phyloP scores from a whole-genome alignment of 1,140 invertebrate genomes.

The Lepidurus apus region DNA sequence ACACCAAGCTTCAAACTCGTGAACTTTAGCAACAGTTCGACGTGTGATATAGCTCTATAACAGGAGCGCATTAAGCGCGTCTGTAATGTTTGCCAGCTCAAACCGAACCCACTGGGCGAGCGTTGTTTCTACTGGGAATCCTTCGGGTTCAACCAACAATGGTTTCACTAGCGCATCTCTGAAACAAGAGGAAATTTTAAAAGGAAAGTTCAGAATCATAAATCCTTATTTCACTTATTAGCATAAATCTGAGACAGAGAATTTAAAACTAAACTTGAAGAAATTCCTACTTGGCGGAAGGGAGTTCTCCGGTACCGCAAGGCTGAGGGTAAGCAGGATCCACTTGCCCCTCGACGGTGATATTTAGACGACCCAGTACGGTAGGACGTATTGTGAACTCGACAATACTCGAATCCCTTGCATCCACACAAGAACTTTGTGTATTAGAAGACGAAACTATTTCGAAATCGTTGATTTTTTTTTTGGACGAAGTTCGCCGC shows the following conservation, averaged over 20 bases:
- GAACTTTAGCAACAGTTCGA: no score
- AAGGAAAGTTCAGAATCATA: not conserved
- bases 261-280: no score
- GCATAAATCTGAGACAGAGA: no score
- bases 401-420: constrained; percentile 47
- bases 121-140: constrained; percentile 49
- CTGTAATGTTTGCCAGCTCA: no score
- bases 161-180: constrained; percentile 56
- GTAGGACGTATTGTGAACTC: constrained; percentile 50
- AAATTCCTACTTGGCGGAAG: constrained; percentile 46
- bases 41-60: no score
- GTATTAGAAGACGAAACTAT: no score
- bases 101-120: no score
- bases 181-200: constrained; percentile 35
- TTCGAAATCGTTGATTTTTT: no score
- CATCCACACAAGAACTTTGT: constrained; percentile 43
- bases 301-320: constrained; percentile 49
- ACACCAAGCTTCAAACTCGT: not conserved
- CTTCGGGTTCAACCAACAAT: constrained; percentile 56
- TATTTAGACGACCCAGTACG: constrained; percentile 53
- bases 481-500: no score
- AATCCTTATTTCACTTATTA: no score
- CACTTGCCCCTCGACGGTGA: constrained; percentile 54
- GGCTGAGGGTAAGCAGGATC: constrained; percentile 46
- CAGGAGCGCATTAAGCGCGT: no score